These are phyloP conservation scores for Acropternis orthonyx DNA, from an alignment of 2,797 vertebrate species.

Conservation along the genomic window DNA sequence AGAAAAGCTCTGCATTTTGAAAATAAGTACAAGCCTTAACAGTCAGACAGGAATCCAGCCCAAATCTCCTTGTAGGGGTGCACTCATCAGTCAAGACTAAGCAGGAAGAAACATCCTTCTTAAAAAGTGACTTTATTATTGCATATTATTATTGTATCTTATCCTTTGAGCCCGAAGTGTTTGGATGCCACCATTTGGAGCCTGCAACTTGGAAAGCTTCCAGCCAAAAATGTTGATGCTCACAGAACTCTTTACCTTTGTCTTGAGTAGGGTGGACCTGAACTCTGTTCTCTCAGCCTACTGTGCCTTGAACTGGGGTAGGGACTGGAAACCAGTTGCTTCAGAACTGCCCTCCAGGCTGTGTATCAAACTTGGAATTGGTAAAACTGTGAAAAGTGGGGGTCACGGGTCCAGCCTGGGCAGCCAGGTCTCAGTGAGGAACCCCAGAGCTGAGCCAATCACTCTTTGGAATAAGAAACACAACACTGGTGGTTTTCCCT, in stretches of 20 bases:
- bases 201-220: neutral
- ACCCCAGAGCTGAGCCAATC: neutral
- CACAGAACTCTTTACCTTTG: neutral
- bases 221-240: neutral
- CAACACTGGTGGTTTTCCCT: neutral
- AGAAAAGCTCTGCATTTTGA: neutral
- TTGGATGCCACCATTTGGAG: neutral
- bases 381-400: neutral
- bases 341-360: neutral
- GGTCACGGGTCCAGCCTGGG: neutral
- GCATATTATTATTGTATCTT: neutral
- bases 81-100: neutral
- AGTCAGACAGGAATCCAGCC: neutral
- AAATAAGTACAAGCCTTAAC: neutral
- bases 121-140: neutral
- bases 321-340: neutral
- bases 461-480: neutral
- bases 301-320: neutral
- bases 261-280: neutral
- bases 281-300: neutral
- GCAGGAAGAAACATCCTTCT: neutral
- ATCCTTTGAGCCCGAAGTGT: neutral
- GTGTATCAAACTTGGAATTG: neutral
- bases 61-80: neutral
- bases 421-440: neutral